Evolutionary conservation across 2,888 invertebrate species (phyloP), one percentile per base, ranked within the genome.

Genomic region (Nemoura dubitans): DNA sequence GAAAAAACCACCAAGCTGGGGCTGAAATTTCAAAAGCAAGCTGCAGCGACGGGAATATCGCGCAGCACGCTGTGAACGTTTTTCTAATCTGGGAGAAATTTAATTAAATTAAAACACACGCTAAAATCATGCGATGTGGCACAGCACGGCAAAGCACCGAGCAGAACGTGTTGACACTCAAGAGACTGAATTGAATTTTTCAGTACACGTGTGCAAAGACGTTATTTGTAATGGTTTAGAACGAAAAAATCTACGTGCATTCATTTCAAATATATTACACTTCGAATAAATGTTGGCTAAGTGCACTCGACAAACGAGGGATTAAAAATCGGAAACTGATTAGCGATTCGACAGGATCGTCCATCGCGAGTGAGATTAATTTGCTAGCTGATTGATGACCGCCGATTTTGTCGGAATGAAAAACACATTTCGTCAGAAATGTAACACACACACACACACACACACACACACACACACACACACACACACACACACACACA

Each of bases 241-340:
- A 36, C 36, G 36, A 36, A 36, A 36, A 36, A 10, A 36, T 36
- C 5, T 36, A 10, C 36, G 36, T 10, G 3, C 36, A 36, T 36
- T 3, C 10, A 36, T 36, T 36, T 36, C 36, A 10, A 21, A 59
- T 7, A 59, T 59, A 59, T 21, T 21, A 59, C 59, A 59, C 3
- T 16, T 3, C 21, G 59, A 59, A 59, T 59, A 3, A 14, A 16
- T 7, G 59, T 59, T 21, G 59, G 16, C 59, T 10, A 59, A 59
- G 59, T 59, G 59, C 59, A 59, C 21, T 59, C 59, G 21, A 1
- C 59, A 59, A 59, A 59, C 59, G 59, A 59, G 59, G 14, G 59
- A 59, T 59, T 59, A 59, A 7, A 59, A 59, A 59, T 59, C 59
- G 59, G 59, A 59, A 59, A 59, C 59, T 59, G 59, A 59, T 59